phyloP scores from a whole-genome alignment of 2,888 invertebrate genomes.

The Bhutanitis thaidina region DNA sequence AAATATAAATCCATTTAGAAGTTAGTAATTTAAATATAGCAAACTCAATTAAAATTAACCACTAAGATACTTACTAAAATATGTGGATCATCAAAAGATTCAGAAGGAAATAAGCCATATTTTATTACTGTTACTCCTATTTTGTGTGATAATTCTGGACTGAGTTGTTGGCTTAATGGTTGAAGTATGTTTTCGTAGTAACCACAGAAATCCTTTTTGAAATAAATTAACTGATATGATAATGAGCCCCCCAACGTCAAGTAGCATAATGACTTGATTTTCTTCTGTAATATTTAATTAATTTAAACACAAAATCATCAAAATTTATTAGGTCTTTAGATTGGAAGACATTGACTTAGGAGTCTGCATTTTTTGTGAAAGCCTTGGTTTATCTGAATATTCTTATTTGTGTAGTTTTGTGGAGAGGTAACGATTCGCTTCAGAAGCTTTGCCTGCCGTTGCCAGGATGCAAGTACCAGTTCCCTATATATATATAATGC shows the following conservation, averaged over 20 bases:
- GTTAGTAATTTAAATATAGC: not conserved
- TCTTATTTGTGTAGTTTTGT: too few relatives aligned
- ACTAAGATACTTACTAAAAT: slow-evolving; percentile 77
- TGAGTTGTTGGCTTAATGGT: slow-evolving; percentile 84
- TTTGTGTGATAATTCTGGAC: slow-evolving; percentile 91
- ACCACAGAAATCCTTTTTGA: slow-evolving; percentile 87
- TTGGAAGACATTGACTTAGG: not conserved
- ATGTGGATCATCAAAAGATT: slow-evolving; percentile 80
- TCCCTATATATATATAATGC: too few relatives aligned
- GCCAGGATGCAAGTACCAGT: too few relatives aligned
- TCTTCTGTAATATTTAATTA: slow-evolving; percentile 71
- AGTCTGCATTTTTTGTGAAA: too few relatives aligned
- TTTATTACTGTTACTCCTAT: slow-evolving; percentile 88
- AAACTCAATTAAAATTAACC: not conserved
- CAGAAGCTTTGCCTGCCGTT: too few relatives aligned
- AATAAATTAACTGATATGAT: slow-evolving; percentile 83
- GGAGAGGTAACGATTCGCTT: too few relatives aligned
- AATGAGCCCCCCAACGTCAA: slow-evolving; percentile 83
- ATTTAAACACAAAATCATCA: too few relatives aligned
- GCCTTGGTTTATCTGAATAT: too few relatives aligned
- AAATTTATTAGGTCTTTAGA: too few relatives aligned
- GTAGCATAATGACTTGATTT: slow-evolving; percentile 83
- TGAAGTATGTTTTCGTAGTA: slow-evolving; percentile 87
- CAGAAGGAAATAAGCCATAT: slow-evolving; percentile 85
- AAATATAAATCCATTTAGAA: not conserved